phyloP scores from a whole-genome alignment of 2,888 invertebrate genomes.

The Tetanocera ferruginea region DNA sequence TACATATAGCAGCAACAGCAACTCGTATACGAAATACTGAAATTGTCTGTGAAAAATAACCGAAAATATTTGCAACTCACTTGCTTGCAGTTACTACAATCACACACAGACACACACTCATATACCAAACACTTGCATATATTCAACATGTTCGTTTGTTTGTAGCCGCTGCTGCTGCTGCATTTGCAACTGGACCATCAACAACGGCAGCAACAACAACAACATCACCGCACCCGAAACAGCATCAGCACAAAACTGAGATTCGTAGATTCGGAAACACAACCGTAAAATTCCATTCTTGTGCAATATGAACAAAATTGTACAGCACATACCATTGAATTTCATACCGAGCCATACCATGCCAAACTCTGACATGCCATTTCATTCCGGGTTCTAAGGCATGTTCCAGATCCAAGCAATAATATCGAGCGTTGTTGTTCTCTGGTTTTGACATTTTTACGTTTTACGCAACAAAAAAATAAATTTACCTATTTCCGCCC shows the following conservation, averaged over 20 bases:
- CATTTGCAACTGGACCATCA: constrained; percentile 3
- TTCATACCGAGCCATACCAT: constrained; percentile 12
- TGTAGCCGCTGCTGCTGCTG: background rate
- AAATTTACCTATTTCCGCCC: background rate
- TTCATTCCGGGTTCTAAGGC: background rate
- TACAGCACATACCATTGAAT: constrained; percentile 49
- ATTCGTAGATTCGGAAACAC: constrained; percentile 38
- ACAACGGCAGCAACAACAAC: constrained; percentile 1
- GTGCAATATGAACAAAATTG: constrained; percentile 60
- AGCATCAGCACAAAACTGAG: constrained; percentile 28
- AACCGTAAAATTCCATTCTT: constrained; percentile 57
- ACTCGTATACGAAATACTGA: constrained; percentile 1
- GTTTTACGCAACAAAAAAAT: too few species aligned
- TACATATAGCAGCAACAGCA: background rate
- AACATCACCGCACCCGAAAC: background rate
- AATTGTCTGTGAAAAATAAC: constrained; percentile 33
- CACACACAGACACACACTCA: background rate
- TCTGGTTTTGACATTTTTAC: too few species aligned
- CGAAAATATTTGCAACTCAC: constrained; percentile 36
- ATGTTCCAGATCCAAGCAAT: too few species aligned
- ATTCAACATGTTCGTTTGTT: background rate
- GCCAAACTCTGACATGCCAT: background rate
- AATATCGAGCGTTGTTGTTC: too few species aligned
- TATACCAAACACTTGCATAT: background rate
- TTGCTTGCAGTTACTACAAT: background rate